Conservation (phyloP, 2,888 invertebrate genomes). For the Scaptodrosophila latifasciaeformis region DNA sequence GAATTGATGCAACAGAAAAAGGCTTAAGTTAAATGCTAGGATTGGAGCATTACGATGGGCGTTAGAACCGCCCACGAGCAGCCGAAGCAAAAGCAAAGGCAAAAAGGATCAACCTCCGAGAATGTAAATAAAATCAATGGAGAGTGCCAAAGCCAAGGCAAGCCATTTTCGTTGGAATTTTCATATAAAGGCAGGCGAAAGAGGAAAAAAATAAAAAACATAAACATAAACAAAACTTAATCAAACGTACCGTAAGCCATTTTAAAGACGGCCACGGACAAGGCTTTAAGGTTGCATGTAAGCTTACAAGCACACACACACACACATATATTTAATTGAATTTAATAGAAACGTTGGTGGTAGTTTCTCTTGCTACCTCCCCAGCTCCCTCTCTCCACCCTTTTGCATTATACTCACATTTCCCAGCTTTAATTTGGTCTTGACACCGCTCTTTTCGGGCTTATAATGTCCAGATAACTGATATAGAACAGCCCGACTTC, state of each 20-base stretch:
- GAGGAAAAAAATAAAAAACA: too few species aligned
- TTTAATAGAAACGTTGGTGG: conserved; percentile 9
- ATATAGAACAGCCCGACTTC: conserved; percentile 96
- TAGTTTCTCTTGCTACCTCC: too few species aligned
- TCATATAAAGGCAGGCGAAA: too few species aligned
- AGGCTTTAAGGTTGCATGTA: neutral
- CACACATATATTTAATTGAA: conserved; percentile 11
- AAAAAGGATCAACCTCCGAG: neutral
- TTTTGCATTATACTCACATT: conserved; percentile 90
- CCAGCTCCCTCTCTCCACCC: too few species aligned
- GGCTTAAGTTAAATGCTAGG: conserved; percentile 17
- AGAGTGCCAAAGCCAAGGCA: too few species aligned
- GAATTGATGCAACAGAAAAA: too few species aligned
- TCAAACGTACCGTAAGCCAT: neutral
- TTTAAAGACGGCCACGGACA: neutral
- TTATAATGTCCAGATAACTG: conserved; percentile 97
- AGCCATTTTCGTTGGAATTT: too few species aligned
- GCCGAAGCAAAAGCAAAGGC: too few species aligned
- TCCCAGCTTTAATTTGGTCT: conserved; percentile 94
- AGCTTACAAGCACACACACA: neutral
- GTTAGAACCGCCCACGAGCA: too few species aligned
- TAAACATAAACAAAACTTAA: neutral
- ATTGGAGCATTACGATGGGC: conserved; percentile 3
- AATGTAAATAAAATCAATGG: too few species aligned
- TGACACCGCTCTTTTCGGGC: conserved; percentile 86